Evolutionary conservation across 1,140 invertebrate genomes (phyloP), one percentile per base, ranked within the genome.

Genomic region (Elysia chlorotica): DNA sequence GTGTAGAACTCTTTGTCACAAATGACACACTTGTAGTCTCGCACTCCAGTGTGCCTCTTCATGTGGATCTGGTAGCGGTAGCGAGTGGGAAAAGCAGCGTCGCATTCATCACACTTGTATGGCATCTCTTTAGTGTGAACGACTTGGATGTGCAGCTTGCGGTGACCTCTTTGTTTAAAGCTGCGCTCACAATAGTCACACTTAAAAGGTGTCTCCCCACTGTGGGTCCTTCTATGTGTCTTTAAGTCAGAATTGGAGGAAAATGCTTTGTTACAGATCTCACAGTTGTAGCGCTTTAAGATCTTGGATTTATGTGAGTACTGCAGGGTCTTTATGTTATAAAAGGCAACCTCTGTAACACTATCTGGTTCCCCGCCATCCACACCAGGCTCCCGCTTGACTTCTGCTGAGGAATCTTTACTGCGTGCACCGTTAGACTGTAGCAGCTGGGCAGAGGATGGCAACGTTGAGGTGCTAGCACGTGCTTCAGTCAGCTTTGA

Each of bases 141-240:
- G 23, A 76, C 74, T 59, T 76, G 74, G 17, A 73, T 76, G 70
- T 76, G 74, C n/a, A 76, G 70, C 36, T 76, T 76, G 31, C 74
- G 69, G 37, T 76, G 74, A 33, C 74, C 74, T 19, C 74, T 61
- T 63, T 76, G 74, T 38, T 76, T 76, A 38, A 76, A 76, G n/a
- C 70, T 71, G 1, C 74, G 65, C 19, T 76, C 74, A 69, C 74
- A 76, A 61, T 56, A 76, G n/a, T 76, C 74, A 69, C 74, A 76
- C 54, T 76, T 76, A 53, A 72, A 76, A 1, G 74, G 74, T 17
- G 74, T 76, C 57, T 76, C 74, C 19, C 74, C 74, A n/a, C 70
- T 76, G 65, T 76, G 74, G 28, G 74, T 76, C 54, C 74, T 61
- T 53, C 68, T 72, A 69, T 76, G 74, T 10, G 74, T 76, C 35